These are phyloP conservation scores for Wasmannia auropunctata DNA, from an alignment of 1,140 invertebrate genomes.

Conservation along the genomic window DNA sequence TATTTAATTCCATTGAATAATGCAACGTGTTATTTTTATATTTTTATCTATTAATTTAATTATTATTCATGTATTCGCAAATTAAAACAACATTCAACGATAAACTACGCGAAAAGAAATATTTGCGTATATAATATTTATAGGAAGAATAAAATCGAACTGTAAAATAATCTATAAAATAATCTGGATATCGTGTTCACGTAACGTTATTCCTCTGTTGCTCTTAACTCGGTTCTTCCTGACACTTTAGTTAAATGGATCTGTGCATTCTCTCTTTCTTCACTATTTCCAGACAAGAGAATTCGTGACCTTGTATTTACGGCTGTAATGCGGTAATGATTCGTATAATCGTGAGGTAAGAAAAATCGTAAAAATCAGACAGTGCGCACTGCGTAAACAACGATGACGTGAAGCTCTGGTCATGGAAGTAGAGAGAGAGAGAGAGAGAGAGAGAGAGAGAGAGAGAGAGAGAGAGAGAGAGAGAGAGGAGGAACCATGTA, in stretches of 20 bases:
- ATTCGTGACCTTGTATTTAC: constrained; percentile 55
- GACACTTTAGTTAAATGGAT: constrained; percentile 59
- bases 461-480: neutral
- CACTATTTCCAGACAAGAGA: constrained; percentile 49
- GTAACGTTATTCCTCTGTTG: neutral
- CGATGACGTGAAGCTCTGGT: constrained; percentile 17
- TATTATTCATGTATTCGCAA: neutral
- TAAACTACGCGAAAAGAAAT: neutral
- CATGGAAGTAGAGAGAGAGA: neutral
- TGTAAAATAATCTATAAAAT: constrained; percentile 19
- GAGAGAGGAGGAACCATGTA: neutral
- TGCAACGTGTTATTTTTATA: neutral
- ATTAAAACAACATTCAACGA: neutral
- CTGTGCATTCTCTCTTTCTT: constrained; percentile 25
- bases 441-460: neutral
- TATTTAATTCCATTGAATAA: neutral
- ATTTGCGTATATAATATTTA: neutral
- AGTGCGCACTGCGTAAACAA: constrained; percentile 9
- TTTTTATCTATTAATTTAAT: neutral
- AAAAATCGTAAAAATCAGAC: neutral
- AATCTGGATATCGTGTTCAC: neutral
- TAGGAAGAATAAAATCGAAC: neutral
- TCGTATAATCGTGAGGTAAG: constrained; percentile 53
- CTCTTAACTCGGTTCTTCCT: neutral
- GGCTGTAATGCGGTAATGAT: constrained; percentile 59